These are phyloP conservation scores for Atlantisia rogersi DNA, from an alignment of 2,113 vertebrate genomes.

Conservation along the genomic window DNA sequence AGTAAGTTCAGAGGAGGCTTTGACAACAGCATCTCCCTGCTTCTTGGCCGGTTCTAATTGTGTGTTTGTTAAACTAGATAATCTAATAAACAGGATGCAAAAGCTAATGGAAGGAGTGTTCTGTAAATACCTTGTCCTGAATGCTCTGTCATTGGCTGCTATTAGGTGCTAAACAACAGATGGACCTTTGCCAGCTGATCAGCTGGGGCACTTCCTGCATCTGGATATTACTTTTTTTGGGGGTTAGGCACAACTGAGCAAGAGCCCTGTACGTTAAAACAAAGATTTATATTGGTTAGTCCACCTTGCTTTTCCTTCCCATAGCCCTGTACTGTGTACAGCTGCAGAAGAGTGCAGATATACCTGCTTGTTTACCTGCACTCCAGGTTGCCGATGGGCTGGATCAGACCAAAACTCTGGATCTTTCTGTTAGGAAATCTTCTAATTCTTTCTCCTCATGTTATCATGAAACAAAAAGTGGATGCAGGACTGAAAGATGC, in stretches of 20 bases:
- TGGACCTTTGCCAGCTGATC: background rate
- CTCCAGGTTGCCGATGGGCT: background rate
- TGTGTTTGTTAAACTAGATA: background rate
- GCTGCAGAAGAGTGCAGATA: background rate
- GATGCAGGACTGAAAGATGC: background rate
- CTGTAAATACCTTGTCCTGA: background rate
- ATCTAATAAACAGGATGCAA: background rate
- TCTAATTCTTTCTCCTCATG: background rate
- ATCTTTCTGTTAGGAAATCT: background rate
- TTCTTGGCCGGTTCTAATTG: background rate
- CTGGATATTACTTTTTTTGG: accelerated
- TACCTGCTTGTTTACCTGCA: accelerated
- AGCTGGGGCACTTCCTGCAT: background rate
- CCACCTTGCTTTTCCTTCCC: background rate
- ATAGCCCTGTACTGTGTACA: background rate
- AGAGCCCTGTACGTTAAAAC: accelerated
- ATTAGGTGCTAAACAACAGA: background rate
- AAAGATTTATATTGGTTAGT: background rate
- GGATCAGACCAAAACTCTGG: background rate
- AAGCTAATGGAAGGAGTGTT: background rate
- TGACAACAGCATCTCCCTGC: background rate
- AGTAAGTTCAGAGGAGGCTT: background rate
- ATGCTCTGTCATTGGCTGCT: background rate
- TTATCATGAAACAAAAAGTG: background rate
- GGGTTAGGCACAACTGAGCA: background rate